A percentile compares a stretch with the other conserved stretches of the same genome.
Evolutionary conservation across 2,797 vertebrate genomes (phyloP).

Genomic region (Threskiornis aethiopicus): DNA sequence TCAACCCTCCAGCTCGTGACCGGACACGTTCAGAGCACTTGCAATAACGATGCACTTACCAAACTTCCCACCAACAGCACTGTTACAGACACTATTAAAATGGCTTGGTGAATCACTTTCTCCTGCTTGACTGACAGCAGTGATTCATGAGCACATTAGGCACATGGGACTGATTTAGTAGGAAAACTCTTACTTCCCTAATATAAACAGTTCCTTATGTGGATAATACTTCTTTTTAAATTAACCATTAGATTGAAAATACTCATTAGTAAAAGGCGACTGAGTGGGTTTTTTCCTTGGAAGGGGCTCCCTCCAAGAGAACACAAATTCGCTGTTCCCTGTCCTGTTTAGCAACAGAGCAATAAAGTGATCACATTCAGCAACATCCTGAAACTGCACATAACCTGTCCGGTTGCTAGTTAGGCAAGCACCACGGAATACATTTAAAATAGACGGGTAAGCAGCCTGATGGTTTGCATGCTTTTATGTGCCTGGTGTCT

Average conservation of each 20-base stretch:
- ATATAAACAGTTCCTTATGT: background rate
- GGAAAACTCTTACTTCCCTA: background rate
- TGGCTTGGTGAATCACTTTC: background rate
- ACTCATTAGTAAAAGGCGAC: background rate
- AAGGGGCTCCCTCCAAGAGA: background rate
- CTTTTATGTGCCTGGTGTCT: constrained; percentile 4
- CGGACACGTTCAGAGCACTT: background rate
- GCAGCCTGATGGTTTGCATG: constrained; percentile 14
- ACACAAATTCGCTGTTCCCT: background rate
- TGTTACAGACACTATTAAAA: background rate
- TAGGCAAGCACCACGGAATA: constrained; percentile 1
- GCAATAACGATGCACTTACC: background rate
- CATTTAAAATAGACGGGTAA: background rate
- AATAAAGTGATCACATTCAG: background rate
- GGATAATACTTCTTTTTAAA: background rate
- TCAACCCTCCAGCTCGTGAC: background rate
- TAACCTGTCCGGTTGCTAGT: constrained; percentile 40
- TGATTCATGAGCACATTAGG: background rate
- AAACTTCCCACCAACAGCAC: background rate
- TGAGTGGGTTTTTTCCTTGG: background rate
- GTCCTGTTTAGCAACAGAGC: background rate
- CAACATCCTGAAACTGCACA: background rate
- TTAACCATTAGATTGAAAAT: background rate
- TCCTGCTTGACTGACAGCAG: background rate
- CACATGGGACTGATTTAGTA: background rate